These are phyloP conservation scores for Julus scandinavius DNA, from an alignment of 2,888 invertebrate species.

Conservation along the genomic window DNA sequence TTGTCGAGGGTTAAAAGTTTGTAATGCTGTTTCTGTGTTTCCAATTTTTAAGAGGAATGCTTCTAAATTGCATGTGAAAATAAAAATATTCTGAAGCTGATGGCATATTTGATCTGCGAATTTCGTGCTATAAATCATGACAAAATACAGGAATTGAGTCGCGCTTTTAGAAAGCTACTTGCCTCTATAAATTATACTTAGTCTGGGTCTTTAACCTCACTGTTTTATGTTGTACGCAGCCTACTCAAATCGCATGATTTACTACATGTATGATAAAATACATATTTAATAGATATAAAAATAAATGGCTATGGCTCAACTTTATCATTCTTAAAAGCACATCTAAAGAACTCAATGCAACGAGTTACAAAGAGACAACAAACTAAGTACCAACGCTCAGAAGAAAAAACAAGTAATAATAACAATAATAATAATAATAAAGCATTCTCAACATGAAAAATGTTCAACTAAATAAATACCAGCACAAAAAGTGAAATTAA, in stretches of 20 bases:
- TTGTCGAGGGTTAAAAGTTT: neutral
- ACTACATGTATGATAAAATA: neutral
- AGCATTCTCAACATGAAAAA: no score
- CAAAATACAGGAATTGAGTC: neutral
- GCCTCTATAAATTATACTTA: neutral
- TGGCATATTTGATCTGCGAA: neutral
- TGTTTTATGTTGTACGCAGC: neutral
- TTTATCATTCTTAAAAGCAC: neutral
- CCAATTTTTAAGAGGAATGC: neutral
- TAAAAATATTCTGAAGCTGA: neutral
- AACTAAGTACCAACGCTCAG: neutral
- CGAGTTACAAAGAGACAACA: neutral
- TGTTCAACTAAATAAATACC: no score
- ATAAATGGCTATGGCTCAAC: neutral
- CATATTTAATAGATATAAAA: neutral
- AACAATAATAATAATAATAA: no score
- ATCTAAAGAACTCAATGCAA: neutral
- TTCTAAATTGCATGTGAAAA: neutral
- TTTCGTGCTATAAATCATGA: neutral
- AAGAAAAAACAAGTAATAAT: neutral
- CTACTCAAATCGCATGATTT: neutral
- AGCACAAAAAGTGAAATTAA: no score
- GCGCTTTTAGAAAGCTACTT: slow-evolving; percentile 5
- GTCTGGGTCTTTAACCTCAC: slow-evolving; percentile 19
- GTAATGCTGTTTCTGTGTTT: slow-evolving; percentile 11